Percentiles rank a stretch among this genome's conserved stretches.
Conservation (phyloP, 53 echinoderm and acorn worm species). For the Astropecten irregularis region DNA sequence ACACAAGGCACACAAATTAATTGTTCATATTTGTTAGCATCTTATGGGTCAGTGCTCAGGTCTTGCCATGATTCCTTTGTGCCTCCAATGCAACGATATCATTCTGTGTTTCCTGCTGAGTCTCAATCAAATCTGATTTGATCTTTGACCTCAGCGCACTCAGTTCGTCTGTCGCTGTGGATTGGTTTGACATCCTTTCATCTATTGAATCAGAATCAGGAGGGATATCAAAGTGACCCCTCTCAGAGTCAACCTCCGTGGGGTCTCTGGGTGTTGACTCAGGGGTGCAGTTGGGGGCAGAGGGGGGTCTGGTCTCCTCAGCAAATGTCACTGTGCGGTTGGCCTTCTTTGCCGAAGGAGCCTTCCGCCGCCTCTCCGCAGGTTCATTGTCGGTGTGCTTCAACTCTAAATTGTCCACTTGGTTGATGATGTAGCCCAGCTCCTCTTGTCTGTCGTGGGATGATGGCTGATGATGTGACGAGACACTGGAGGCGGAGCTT, state of each 20-base stretch:
- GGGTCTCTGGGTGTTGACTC: slow-evolving; percentile 79
- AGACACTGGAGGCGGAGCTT: slow-evolving; percentile 24
- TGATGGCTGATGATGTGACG: neutral
- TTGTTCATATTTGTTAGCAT: no score
- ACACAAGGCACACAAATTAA: no score
- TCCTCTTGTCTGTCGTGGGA: neutral
- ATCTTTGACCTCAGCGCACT: slow-evolving; percentile 67
- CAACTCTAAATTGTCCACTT: slow-evolving; percentile 69
- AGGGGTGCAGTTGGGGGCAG: slow-evolving; percentile 78
- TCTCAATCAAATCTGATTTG: slow-evolving; percentile 66
- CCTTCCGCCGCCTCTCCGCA: slow-evolving; percentile 15
- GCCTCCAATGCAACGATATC: slow-evolving; percentile 40
- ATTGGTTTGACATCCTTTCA: neutral
- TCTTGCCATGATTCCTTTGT: neutral
- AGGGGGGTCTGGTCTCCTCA: slow-evolving; percentile 63
- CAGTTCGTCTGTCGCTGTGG: slow-evolving; percentile 32
- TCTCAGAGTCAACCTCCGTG: slow-evolving; percentile 36
- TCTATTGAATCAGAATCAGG: neutral
- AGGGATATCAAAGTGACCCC: slow-evolving; percentile 1
- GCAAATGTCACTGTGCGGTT: slow-evolving; percentile 80
- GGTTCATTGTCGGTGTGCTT: neutral
- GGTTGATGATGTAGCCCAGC: slow-evolving; percentile 71
- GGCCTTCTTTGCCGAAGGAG: slow-evolving; percentile 58
- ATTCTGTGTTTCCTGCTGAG: slow-evolving; percentile 58
- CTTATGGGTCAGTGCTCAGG: no score